Evolutionary conservation across 2,797 vertebrate genomes (phyloP).

Genomic region (Takifugu rubripes): DNA sequence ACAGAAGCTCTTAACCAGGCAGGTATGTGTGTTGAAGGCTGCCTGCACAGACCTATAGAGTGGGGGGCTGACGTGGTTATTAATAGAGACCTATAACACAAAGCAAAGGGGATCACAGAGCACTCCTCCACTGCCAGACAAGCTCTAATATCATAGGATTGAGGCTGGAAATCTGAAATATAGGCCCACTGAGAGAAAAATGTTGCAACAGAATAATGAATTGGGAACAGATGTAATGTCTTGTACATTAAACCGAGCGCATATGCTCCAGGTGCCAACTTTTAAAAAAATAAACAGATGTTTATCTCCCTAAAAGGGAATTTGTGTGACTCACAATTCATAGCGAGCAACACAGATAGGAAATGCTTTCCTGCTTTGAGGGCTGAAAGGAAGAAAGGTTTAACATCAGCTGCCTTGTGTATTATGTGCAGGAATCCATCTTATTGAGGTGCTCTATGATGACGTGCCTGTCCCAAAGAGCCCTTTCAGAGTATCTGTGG

Average conservation of each 20-base stretch:
- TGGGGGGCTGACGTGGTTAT: conserved; percentile 52
- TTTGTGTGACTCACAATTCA: conserved; percentile 43
- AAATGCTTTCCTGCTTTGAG: conserved; percentile 30
- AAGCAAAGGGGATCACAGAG: conserved; percentile 65
- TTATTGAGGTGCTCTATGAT: conserved; percentile 90
- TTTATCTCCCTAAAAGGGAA: conserved; percentile 58
- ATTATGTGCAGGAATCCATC: conserved; percentile 81
- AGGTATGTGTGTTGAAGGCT: conserved; percentile 72
- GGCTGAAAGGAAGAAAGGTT: conserved; percentile 6
- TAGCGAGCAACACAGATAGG: conserved; percentile 27
- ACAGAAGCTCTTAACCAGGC: conserved; percentile 75
- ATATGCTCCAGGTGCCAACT: conserved; percentile 34
- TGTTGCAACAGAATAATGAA: conserved; percentile 59
- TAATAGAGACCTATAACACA: conserved; percentile 70
- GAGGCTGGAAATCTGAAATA: conserved; percentile 42
- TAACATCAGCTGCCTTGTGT: conserved; percentile 8
- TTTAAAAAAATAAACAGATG: conserved; percentile 63
- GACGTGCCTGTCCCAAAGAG: conserved; percentile 87
- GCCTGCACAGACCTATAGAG: conserved; percentile 52
- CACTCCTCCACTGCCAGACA: conserved; percentile 54
- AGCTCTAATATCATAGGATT: conserved; percentile 54
- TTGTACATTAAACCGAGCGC: conserved; percentile 43
- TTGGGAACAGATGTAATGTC: conserved; percentile 57
- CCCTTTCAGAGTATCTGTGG: conserved; percentile 89
- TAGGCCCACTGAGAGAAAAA: conserved; percentile 49